These are phyloP conservation scores for Octomys mimax DNA, from an alignment of 2,797 vertebrate species.

Conservation along the genomic window DNA sequence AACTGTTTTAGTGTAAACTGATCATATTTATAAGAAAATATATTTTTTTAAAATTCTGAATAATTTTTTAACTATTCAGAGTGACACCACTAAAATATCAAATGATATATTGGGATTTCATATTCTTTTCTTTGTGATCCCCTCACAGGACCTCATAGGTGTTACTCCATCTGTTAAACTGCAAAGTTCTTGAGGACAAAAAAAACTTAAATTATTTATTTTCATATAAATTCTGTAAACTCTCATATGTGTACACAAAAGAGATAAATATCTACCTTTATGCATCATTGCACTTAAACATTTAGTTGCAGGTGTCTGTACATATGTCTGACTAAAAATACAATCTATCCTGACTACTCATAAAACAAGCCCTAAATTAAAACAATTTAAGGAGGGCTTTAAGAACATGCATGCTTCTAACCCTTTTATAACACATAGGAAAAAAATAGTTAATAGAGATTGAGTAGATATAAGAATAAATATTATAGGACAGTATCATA, in stretches of 20 bases:
- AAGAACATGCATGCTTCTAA: slow-evolving; percentile 6
- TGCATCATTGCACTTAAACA: not conserved
- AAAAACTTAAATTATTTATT: not conserved
- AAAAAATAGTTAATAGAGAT: not conserved
- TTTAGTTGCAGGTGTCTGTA: not conserved
- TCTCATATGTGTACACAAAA: not conserved
- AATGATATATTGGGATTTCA: slow-evolving; percentile 35
- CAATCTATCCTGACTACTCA: not conserved
- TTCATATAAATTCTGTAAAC: not conserved
- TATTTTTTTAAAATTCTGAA: not conserved
- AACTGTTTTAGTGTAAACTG: not conserved
- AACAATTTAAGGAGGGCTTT: slow-evolving; percentile 28
- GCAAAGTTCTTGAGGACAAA: slow-evolving; percentile 24
- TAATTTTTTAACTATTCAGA: not conserved
- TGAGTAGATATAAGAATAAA: slow-evolving; percentile 20
- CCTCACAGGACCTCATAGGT: not conserved
- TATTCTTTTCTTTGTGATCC: not conserved
- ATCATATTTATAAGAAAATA: slow-evolving; percentile 4
- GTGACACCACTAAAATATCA: not conserved
- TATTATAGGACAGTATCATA: slow-evolving; percentile 11
- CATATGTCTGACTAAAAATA: slow-evolving; percentile 46
- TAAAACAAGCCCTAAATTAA: slow-evolving; percentile 11
- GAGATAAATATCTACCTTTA: not conserved
- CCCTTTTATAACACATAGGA: not conserved
- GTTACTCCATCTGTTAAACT: not conserved